A percentile compares a stretch with the other conserved stretches of the same genome.
Evolutionary conservation across 2,797 vertebrate genomes (phyloP).

Genomic region (Mormyrus hasselquistii): DNA sequence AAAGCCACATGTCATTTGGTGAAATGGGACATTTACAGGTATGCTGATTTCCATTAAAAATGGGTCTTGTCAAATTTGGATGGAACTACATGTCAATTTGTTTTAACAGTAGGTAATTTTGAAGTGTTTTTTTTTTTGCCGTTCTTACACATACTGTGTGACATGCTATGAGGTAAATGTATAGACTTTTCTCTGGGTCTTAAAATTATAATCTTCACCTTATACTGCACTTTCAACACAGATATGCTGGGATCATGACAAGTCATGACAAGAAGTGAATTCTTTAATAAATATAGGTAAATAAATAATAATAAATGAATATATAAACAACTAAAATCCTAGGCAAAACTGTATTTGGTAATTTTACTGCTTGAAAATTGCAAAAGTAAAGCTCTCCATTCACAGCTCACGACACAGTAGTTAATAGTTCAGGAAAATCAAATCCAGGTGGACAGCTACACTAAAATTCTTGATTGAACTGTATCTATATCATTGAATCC

Average conservation of each 20-base stretch:
- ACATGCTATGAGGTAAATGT: neutral
- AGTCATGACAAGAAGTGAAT: neutral
- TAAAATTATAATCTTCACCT: neutral
- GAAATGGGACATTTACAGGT: neutral
- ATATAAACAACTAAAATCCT: neutral
- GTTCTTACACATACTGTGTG: neutral
- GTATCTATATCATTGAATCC: neutral
- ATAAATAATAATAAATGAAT: neutral
- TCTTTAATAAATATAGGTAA: neutral
- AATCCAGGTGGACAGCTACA: constrained; percentile 7
- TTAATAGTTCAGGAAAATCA: constrained; percentile 58
- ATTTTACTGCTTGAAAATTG: neutral
- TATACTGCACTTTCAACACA: neutral
- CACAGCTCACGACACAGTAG: constrained; percentile 27
- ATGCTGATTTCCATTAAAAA: neutral
- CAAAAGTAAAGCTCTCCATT: neutral
- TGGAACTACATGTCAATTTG: neutral
- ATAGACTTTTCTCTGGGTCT: neutral
- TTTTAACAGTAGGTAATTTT: neutral
- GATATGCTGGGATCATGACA: neutral
- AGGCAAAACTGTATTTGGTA: neutral
- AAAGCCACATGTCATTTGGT: neutral
- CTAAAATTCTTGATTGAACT: neutral
- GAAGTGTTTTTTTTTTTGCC: neutral
- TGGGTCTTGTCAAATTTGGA: neutral